A percentile compares a stretch with the other conserved stretches of the same genome.
These are phyloP conservation scores for Caenorhabditis angaria DNA, from an alignment of 2,888 invertebrate species.

Conservation along the genomic window DNA sequence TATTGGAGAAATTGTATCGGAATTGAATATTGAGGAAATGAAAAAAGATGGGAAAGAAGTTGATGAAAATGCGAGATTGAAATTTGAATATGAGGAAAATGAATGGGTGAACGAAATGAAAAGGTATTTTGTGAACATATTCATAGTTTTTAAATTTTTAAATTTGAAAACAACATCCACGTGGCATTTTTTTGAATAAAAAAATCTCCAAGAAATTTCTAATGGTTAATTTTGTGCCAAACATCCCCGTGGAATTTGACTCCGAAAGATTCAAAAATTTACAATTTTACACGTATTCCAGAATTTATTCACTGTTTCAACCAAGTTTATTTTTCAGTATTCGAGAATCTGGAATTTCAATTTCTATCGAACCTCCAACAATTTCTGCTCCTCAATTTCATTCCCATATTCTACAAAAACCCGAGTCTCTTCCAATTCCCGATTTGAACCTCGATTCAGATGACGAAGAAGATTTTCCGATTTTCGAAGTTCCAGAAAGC, in stretches of 20 bases:
- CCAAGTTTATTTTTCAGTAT: too few relatives aligned
- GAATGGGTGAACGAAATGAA: constrained; percentile 12
- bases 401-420: too few relatives aligned
- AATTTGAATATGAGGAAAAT: constrained; percentile 9
- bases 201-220: background rate
- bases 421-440: too few relatives aligned
- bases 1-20: constrained; percentile 1
- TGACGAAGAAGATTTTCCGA: constrained; percentile 41
- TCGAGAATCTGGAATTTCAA: too few relatives aligned
- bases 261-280: too few relatives aligned
- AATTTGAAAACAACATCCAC: background rate
- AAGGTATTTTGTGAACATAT: background rate
- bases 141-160: background rate
- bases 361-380: too few relatives aligned
- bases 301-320: too few relatives aligned
- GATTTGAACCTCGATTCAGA: constrained; percentile 39
- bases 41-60: background rate
- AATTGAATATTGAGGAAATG: background rate
- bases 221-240: background rate
- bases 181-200: background rate
- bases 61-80: background rate
- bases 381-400: too few relatives aligned
- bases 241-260: background rate
- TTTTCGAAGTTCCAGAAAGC: constrained; percentile 9
- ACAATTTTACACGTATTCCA: too few relatives aligned